Base-by-base conservation (phyloP, 2,888 invertebrate genomes). In the Phyllotreta striolata region DNA sequence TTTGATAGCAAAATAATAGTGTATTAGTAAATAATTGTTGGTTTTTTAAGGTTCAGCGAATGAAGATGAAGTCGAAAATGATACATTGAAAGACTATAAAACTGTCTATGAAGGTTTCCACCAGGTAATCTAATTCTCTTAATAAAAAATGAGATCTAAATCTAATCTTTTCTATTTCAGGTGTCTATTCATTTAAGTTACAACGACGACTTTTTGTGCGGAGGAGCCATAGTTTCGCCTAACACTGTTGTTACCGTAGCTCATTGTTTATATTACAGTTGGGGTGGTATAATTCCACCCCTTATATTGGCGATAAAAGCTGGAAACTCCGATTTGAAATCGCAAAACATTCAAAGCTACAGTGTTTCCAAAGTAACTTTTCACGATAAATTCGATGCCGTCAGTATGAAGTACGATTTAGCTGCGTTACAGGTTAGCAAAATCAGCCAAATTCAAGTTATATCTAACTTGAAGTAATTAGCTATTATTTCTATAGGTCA, bases 261-360 rank as follows among this genome's bases (percentile, higher is more conserved):
- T 8, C 63, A 66, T 14, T 64, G 67, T 35, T 52, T 70, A 55
- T 70, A 60, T 40, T 70, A 70, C 46, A 54, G 9, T 44, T 70
- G 68, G 68, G 70, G 70, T 9, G 70, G 68, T 35, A 38, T 68
- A 13, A 12, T 70, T 9, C 70, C 70, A 0, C 67, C 66, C 0
- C 41, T 70, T 7, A 61, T 70, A 49, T 39, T 70, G n/a, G 56
- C 44, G n/a, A 62, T 70, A 9, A 47, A 63, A 38, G 57, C 62
- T 34, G 66, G 66, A 10, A 64, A 61, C 39, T 59, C n/a, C n/a
- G 63, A 55, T 41, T 41, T 67, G 0, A 56, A 43, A 14, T 46
- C 51, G 6, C 13, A 9, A 13, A 55, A 56, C 38, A 38, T 14
- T 44, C 40, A 38, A 38, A 60, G 4, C 13, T 63, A 55, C 12